Evolutionary conservation across 2,888 invertebrate genomes (phyloP).

Genomic region (Stenchaetothrips biformis): DNA sequence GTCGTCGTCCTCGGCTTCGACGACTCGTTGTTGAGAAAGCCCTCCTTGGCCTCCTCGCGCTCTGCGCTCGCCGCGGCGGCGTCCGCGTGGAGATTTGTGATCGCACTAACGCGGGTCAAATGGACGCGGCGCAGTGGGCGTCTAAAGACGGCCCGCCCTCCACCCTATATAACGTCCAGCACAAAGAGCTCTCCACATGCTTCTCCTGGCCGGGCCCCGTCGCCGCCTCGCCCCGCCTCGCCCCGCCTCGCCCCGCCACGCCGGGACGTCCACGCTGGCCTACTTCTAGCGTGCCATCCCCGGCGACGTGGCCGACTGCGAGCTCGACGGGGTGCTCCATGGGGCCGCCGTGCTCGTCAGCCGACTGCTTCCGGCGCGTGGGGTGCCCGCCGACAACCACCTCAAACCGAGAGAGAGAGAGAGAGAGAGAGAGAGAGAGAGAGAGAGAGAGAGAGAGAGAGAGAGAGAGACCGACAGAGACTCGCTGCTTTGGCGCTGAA

Average conservation of each 20-base stretch:
- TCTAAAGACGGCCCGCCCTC: slow-evolving; percentile 8
- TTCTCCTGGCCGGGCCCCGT: not conserved
- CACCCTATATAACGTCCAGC: slow-evolving; percentile 24
- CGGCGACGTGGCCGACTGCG: too few relatives aligned
- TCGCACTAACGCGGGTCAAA: slow-evolving; percentile 22
- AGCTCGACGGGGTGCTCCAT: too few relatives aligned
- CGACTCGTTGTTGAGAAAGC: not conserved
- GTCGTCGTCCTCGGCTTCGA: not conserved
- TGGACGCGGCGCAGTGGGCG: not conserved
- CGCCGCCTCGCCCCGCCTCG: not conserved
- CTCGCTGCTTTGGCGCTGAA: not conserved
- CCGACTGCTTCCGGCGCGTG: too few relatives aligned
- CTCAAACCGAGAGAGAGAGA: not conserved
- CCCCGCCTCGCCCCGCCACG: not conserved
- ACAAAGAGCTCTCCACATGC: not conserved
- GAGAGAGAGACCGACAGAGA: too few relatives aligned
- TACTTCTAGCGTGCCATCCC: not conserved
- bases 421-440: not conserved
- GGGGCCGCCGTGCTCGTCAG: too few relatives aligned
- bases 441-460: slow-evolving; percentile 1
- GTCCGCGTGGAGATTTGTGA: slow-evolving; percentile 17
- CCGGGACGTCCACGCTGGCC: not conserved
- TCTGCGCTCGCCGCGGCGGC: not conserved
- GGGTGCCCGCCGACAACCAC: too few relatives aligned
- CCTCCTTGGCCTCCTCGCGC: not conserved